Evolutionary conservation across 2,888 invertebrate species (phyloP).

Genomic region (Netelia melanura): DNA sequence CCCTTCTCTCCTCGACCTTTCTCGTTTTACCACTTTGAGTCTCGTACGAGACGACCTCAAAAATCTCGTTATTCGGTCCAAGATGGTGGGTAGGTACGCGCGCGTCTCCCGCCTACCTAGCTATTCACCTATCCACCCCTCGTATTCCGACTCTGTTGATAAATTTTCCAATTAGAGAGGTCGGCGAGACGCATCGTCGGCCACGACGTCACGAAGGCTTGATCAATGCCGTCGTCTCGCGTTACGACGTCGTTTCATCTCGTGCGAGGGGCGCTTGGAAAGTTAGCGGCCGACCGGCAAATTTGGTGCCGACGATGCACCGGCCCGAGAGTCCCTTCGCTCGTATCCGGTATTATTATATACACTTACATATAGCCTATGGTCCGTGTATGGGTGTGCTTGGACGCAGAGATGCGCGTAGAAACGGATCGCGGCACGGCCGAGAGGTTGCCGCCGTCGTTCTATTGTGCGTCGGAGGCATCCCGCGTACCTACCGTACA

Average conservation of each 20-base stretch:
- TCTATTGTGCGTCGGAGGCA: too few relatives aligned
- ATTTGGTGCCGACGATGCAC: too few relatives aligned
- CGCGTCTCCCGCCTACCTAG: too few relatives aligned
- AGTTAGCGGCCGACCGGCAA: too few relatives aligned
- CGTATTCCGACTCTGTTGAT: too few relatives aligned
- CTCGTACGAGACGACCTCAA: background rate
- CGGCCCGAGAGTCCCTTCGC: too few relatives aligned
- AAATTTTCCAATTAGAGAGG: too few relatives aligned
- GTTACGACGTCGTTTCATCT: background rate
- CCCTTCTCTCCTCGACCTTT: conserved; percentile 26
- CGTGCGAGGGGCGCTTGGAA: background rate
- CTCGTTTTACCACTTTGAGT: conserved; percentile 17
- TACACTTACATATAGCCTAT: background rate
- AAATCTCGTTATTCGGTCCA: too few relatives aligned
- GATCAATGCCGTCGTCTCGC: background rate
- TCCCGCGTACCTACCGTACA: background rate
- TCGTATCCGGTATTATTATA: background rate
- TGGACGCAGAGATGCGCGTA: background rate
- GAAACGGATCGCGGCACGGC: background rate
- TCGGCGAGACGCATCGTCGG: too few relatives aligned
- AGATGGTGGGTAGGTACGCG: too few relatives aligned
- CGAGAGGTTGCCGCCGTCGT: background rate
- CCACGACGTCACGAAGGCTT: background rate
- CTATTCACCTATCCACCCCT: too few relatives aligned
- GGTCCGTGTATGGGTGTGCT: too few relatives aligned